These are phyloP conservation scores for Heteromormyrus szaboi DNA, from an alignment of 2,797 vertebrate species.

Conservation along the genomic window DNA sequence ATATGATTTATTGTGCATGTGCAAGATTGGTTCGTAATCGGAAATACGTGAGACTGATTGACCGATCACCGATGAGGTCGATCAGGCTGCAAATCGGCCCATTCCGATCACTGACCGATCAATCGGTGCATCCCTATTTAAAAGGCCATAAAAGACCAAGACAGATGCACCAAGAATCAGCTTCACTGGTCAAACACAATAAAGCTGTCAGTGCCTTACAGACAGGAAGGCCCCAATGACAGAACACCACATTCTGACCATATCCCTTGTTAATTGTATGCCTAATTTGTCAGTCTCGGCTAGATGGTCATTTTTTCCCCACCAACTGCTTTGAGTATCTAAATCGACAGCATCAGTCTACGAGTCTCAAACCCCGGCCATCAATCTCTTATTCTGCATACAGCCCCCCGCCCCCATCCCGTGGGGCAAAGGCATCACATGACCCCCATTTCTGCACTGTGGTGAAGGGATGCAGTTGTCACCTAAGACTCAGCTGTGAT, in stretches of 20 bases:
- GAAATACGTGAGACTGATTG: too few species aligned
- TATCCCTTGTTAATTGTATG: neutral
- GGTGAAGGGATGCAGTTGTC: neutral
- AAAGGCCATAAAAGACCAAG: neutral
- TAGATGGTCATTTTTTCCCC: neutral
- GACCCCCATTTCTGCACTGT: neutral
- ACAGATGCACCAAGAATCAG: neutral
- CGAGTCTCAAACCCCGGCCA: neutral
- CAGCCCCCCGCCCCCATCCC: neutral
- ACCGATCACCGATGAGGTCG: too few species aligned
- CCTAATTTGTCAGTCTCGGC: neutral
- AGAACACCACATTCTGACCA: neutral
- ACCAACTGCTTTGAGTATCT: neutral
- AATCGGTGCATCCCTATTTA: too few species aligned
- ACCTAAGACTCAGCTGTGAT: neutral
- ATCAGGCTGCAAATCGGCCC: too few species aligned
- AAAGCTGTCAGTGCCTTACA: neutral
- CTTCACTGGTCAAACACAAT: neutral
- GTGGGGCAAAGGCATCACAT: neutral
- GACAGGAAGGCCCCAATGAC: neutral
- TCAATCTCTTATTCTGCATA: neutral
- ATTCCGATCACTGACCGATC: too few species aligned
- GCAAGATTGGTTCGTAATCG: too few species aligned
- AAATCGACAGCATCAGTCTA: neutral
- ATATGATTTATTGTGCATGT: too few species aligned